Evolutionary conservation across 2,113 vertebrate species (phyloP).

Genomic region (Beaufortia kweichowensis): DNA sequence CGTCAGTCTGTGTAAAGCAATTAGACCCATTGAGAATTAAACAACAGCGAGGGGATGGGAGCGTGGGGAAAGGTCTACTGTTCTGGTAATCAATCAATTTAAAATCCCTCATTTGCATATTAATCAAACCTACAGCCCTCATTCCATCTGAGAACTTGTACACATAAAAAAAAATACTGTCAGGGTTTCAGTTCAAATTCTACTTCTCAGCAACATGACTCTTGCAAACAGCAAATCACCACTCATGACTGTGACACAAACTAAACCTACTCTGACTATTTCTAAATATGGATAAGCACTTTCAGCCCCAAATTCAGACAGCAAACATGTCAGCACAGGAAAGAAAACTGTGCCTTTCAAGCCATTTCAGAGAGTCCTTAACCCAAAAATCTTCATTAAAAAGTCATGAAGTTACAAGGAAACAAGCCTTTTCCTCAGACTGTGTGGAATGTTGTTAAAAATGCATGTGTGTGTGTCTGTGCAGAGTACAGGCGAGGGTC

Average conservation of each 20-base stretch:
- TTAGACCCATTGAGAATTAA: slow-evolving; percentile 42
- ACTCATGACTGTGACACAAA: too few relatives aligned
- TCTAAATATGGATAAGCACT: too few relatives aligned
- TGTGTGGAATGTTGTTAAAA: background rate
- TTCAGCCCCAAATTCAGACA: background rate
- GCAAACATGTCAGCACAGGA: background rate
- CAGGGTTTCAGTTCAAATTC: background rate
- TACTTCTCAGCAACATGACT: background rate
- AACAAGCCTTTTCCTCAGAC: background rate
- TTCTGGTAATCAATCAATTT: slow-evolving; percentile 54
- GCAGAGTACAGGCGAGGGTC: slow-evolving; percentile 12
- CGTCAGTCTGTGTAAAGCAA: slow-evolving; percentile 29
- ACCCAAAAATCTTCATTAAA: background rate
- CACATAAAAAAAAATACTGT: slow-evolving; percentile 22
- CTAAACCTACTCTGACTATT: too few relatives aligned
- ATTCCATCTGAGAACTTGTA: slow-evolving; percentile 15
- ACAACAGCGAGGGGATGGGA: slow-evolving; percentile 26
- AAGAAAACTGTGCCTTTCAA: background rate
- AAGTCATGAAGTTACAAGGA: slow-evolving; percentile 1
- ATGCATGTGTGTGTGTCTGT: slow-evolving; percentile 5
- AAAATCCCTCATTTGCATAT: slow-evolving; percentile 57
- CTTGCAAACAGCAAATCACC: too few relatives aligned
- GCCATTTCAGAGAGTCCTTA: background rate
- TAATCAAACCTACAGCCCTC: slow-evolving; percentile 33
- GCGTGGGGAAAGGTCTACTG: slow-evolving; percentile 25